Base-by-base conservation (phyloP, 2,888 invertebrate species). In the Plebejus anna region DNA sequence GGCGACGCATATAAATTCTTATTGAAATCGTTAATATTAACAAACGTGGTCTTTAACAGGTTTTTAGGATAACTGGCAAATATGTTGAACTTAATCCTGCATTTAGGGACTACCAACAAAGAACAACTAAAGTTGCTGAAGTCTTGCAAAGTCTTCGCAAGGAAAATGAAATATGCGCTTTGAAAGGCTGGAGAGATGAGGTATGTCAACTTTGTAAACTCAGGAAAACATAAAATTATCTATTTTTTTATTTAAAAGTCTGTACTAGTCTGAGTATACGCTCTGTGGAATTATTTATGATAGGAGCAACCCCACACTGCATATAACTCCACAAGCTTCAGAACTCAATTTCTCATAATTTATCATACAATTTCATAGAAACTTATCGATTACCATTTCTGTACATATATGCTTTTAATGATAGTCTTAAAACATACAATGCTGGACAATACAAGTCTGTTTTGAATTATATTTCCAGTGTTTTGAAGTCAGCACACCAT, bases 151-250 rank as follows among this genome's bases (percentile, higher is more conserved):
- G 97, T 86, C 94, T 98, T 85, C 95, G 96, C 79, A 95, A 95
- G 79, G 96, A 97, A 82, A 96, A 97, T 84, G 95, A 96, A 82
- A 97, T 98, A 86, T 94, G 96, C 80, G 97, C 98, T 70, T 92
- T 98, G 9, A 96, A 96, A 86, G 98, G 98, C 28, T 99, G 98
- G 98, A 95, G 98, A 86, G 97, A 98, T 94, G 98, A 99, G 96
- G 97, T 97, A 89, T 70, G 55, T 13, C 4, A 16, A 55, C 55
- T 55, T 13, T 13, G 13, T 13, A 51, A 51, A 51, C 51, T 55
- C 4, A 55, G 55, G 4, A 55, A 55, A 55, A 55, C 9, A 47
- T 47, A 47, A 3, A 47, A 9, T 47, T 47, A 47, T 7, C 42
- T 1, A 7, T 47, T 38, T 38, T 38, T 5, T 38, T 47, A 11